phyloP scores from a whole-genome alignment of 2,888 invertebrate species.

The Catonia carolina region DNA sequence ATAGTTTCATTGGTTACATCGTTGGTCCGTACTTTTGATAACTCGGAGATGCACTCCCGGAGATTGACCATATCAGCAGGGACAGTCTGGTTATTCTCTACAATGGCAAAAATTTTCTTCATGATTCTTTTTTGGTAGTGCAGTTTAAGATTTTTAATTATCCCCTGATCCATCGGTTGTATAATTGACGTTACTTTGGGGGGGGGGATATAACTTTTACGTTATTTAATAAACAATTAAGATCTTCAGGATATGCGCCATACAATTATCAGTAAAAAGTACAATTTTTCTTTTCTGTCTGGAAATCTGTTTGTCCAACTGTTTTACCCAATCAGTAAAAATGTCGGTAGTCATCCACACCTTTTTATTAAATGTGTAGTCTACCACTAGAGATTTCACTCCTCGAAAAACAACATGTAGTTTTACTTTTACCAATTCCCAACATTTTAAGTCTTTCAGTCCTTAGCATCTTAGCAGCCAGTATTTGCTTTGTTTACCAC shows the following conservation, averaged over 20 bases:
- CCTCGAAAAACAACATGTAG: constrained; percentile 18
- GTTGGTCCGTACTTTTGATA: no score
- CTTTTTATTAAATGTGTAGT: constrained; percentile 20
- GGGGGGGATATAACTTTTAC: constrained; percentile 17
- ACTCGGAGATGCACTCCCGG: no score
- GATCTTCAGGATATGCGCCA: constrained; percentile 11
- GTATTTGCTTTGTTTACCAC: no score
- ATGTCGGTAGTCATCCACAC: constrained; percentile 23
- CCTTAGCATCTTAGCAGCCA: constrained; percentile 17
- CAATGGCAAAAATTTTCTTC: no score
- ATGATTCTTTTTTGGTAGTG: background rate
- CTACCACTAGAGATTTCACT: constrained; percentile 17
- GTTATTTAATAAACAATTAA: constrained; percentile 1
- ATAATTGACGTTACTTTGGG: constrained; percentile 21
- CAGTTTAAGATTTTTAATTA: constrained; percentile 24
- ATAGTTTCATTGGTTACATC: no score
- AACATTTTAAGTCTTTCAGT: constrained; percentile 19
- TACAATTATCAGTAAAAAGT: constrained; percentile 21
- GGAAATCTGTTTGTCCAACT: constrained; percentile 14
- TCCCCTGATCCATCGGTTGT: constrained; percentile 29
- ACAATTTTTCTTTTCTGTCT: constrained; percentile 12
- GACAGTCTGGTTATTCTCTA: no score
- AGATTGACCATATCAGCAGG: no score
- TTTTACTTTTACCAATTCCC: constrained; percentile 20
- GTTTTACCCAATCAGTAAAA: constrained; percentile 16